phyloP scores from a whole-genome alignment of 2,888 invertebrate species.

The Caenorhabditis sp. region DNA sequence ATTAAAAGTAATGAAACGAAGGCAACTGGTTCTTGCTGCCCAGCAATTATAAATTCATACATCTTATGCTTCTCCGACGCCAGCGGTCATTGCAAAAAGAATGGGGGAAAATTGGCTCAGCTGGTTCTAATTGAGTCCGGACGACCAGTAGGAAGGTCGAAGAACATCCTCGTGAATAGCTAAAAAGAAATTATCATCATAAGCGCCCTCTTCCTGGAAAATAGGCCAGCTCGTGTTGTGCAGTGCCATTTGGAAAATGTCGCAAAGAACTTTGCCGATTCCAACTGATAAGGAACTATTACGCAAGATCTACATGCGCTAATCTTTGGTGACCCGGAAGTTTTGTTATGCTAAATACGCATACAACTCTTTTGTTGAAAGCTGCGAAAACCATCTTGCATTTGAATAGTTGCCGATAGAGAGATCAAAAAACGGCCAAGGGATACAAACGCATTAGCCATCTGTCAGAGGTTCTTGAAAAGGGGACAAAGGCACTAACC shows the following conservation, averaged over 20 bases:
- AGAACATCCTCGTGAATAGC: slow-evolving; percentile 12
- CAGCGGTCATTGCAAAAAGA: slow-evolving; percentile 5
- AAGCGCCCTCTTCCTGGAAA: not conserved
- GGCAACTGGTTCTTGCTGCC: slow-evolving; percentile 20
- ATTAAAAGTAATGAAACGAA: slow-evolving; percentile 12
- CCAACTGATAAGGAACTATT: slow-evolving; percentile 27
- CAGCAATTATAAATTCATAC: slow-evolving; percentile 46
- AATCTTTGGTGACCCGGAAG: slow-evolving; percentile 30
- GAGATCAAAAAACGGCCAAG: not conserved
- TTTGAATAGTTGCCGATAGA: not conserved
- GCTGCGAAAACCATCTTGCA: not conserved
- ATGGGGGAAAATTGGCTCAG: slow-evolving; percentile 23
- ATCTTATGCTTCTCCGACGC: slow-evolving; percentile 13
- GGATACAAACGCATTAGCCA: not conserved
- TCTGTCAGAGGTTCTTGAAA: slow-evolving; percentile 20
- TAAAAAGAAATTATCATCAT: slow-evolving; percentile 10
- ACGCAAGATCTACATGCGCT: not conserved
- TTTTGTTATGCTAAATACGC: slow-evolving; percentile 23
- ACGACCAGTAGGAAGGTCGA: slow-evolving; percentile 20
- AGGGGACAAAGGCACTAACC: slow-evolving; percentile 31
- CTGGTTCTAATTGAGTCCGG: slow-evolving; percentile 1
- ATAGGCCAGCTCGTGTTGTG: slow-evolving; percentile 33
- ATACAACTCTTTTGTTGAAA: not conserved
- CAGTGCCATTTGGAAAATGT: slow-evolving; percentile 15
- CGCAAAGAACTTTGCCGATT: slow-evolving; percentile 13